phyloP scores from a whole-genome alignment of 1,140 invertebrate genomes.

The Anastatus disparis region DNA sequence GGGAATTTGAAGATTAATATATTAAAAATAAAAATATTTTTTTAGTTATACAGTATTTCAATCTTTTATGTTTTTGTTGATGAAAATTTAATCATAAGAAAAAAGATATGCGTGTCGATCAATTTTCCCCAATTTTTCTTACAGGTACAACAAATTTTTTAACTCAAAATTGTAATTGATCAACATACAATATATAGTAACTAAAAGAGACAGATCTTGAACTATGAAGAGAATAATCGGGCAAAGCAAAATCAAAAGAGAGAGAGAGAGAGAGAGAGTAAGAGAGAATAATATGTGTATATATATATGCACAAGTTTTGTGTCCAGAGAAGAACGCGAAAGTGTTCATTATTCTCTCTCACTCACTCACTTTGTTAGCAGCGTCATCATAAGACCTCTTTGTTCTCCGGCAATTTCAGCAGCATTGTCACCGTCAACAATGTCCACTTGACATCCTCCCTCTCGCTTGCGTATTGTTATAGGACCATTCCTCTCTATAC shows the following conservation, averaged over 20 bases:
- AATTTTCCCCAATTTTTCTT: too few species aligned
- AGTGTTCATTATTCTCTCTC: slow-evolving; percentile 49
- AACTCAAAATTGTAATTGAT: too few species aligned
- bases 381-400: slow-evolving; percentile 68
- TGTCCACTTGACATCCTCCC: slow-evolving; percentile 67
- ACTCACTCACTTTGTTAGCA: slow-evolving; percentile 61
- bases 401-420: slow-evolving; percentile 68
- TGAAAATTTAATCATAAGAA: too few species aligned
- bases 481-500: slow-evolving; percentile 42
- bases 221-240: slow-evolving; percentile 2
- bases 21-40: too few species aligned
- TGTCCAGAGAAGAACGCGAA: slow-evolving; percentile 12
- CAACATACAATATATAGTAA: too few species aligned
- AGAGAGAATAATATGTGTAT: neutral
- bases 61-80: too few species aligned
- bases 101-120: too few species aligned
- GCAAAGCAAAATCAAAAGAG: neutral
- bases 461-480: slow-evolving; percentile 62
- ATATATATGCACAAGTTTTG: too few species aligned
- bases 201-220: neutral
- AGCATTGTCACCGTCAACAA: slow-evolving; percentile 68
- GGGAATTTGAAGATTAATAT: too few species aligned
- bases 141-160: too few species aligned
- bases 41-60: too few species aligned
- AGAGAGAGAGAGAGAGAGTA: neutral